Evolutionary conservation across 2,797 vertebrate species (phyloP).

Genomic region (Leptatherina wallacei): DNA sequence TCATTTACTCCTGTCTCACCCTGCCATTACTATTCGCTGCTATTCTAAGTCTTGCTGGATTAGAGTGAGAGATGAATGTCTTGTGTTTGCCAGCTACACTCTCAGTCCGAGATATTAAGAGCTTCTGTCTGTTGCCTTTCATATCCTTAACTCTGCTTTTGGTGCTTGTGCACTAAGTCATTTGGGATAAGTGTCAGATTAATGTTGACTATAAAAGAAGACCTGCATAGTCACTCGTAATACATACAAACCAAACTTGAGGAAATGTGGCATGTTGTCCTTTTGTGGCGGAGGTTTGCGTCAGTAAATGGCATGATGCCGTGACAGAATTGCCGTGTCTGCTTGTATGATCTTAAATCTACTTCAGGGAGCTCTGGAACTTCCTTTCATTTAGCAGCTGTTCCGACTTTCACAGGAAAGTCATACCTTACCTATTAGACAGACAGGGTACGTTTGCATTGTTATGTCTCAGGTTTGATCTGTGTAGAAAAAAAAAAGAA

Average conservation of each 20-base stretch:
- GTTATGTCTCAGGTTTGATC: neutral
- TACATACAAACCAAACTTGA: slow-evolving; percentile 1
- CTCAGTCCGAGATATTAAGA: slow-evolving; percentile 38
- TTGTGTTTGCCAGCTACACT: slow-evolving; percentile 14
- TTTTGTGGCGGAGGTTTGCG: neutral
- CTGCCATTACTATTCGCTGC: slow-evolving; percentile 35
- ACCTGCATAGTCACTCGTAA: slow-evolving; percentile 26
- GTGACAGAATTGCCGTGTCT: slow-evolving; percentile 7
- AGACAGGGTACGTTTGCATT: neutral
- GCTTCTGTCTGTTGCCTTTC: slow-evolving; percentile 40
- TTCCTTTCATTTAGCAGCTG: neutral
- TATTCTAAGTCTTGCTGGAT: slow-evolving; percentile 51
- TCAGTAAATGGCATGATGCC: slow-evolving; percentile 1
- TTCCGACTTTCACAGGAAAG: neutral
- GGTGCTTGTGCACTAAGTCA: slow-evolving; percentile 30
- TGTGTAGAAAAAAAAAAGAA: neutral
- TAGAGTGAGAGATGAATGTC: slow-evolving; percentile 48
- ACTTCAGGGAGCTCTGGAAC: slow-evolving; percentile 8
- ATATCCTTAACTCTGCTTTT: slow-evolving; percentile 32
- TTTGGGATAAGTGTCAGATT: slow-evolving; percentile 51
- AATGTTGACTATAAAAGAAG: slow-evolving; percentile 40
- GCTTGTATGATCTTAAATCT: slow-evolving; percentile 1
- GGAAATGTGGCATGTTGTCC: slow-evolving; percentile 16
- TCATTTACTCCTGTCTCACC: slow-evolving; percentile 34
- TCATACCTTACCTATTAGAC: neutral